Evolutionary conservation across 2,888 invertebrate species (phyloP).

Genomic region (Ornithoptera alexandrae): DNA sequence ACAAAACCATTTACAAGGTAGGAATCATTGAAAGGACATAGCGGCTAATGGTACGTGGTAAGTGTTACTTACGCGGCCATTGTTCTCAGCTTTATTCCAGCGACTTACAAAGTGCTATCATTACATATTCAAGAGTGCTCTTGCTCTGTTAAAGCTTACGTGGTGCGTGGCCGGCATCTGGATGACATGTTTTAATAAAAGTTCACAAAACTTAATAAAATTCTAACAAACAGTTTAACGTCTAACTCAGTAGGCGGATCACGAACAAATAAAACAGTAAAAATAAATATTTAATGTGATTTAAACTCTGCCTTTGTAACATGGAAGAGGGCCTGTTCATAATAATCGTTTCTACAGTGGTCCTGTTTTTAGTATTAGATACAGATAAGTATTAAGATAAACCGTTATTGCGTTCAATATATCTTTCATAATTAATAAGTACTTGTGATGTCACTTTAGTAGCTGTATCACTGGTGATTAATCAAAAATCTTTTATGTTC

Average conservation of each 20-base stretch:
- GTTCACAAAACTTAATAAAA: slow-evolving; percentile 65
- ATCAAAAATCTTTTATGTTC: not conserved
- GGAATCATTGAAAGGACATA: slow-evolving; percentile 18
- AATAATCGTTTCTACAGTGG: slow-evolving; percentile 12
- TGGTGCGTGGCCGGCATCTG: slow-evolving; percentile 51
- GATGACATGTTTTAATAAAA: slow-evolving; percentile 57
- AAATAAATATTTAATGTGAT: slow-evolving; percentile 12
- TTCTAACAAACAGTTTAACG: slow-evolving; percentile 68
- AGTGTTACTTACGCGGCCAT: slow-evolving; percentile 24
- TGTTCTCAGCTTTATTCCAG: slow-evolving; percentile 19
- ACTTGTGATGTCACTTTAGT: slow-evolving; percentile 14
- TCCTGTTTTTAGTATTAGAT: slow-evolving; percentile 42
- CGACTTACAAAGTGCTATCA: slow-evolving; percentile 29
- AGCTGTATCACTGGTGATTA: not conserved
- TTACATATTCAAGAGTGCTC: slow-evolving; percentile 28
- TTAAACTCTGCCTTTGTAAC: slow-evolving; percentile 9
- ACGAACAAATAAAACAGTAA: slow-evolving; percentile 40
- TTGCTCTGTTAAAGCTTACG: slow-evolving; percentile 26
- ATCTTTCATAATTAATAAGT: slow-evolving; percentile 33
- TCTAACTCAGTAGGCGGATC: slow-evolving; percentile 66
- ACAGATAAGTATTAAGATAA: slow-evolving; percentile 59
- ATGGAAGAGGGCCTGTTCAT: not conserved
- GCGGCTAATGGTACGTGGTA: slow-evolving; percentile 19
- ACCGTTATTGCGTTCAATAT: slow-evolving; percentile 29
- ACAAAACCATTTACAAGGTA: slow-evolving; percentile 8